Evolutionary conservation across 2,797 vertebrate species (phyloP), one percentile per base, ranked within the genome.

Genomic region (Phrynocephalus forsythii): DNA sequence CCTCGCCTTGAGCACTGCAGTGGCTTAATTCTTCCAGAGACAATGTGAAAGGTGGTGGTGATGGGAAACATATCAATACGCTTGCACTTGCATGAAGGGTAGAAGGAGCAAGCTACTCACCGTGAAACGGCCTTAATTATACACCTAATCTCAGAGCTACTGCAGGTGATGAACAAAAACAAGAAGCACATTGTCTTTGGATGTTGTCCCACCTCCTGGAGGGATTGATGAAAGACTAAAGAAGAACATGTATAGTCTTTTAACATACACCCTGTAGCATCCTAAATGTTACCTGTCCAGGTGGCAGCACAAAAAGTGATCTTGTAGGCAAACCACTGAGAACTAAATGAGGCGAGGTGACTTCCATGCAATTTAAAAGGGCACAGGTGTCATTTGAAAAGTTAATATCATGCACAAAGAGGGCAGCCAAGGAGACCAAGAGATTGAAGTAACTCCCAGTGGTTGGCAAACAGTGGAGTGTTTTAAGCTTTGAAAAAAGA

Each of bases 51-150:
- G 91, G 91, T 72, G 20, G 48, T 33, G 68, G 88, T 22, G n/a
- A 26, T 20, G 68, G n/a, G 22, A 4, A 87, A 84, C 90, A 87
- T 66, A 82, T 93, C 85, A 63, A 87, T 88, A 86, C 77, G 75
- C 38, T 88, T 91, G 83, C 91, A 90, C 86, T 82, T 60, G 81
- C 85, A 60, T 77, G 75, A 90, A 82, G 90, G 86, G 69, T 82
- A 94, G 71, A 66, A 48, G 83, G 89, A 93, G 75, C 15, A 87
- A 44, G 78, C 79, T 89, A 91, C 56, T 66, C 88, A 93, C 81
- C 85, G 86, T 83, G 91, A 94, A 94, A 93, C 93, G 89, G 89
- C 90, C 91, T 93, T 94, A 93, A 94, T 94, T 94, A 92, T 94
- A 92, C 88, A 84, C 28, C 86, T 91, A 89, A 79, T 87, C 89